Conservation (phyloP, 1,140 invertebrate genomes). For the Drosophila subobscura region DNA sequence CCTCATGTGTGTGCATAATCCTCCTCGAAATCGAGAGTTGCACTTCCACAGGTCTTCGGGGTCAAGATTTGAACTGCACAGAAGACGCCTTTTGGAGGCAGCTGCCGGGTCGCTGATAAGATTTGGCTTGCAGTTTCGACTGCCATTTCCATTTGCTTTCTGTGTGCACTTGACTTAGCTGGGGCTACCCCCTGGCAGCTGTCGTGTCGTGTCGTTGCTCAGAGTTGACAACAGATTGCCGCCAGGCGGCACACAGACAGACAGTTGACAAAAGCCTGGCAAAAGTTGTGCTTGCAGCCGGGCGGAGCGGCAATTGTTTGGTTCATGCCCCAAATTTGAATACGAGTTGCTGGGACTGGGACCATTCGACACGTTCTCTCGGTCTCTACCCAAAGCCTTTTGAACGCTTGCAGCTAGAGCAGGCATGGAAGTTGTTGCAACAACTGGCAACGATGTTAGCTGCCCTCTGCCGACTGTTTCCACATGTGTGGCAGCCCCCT, state of each 20-base stretch:
- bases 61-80: no score
- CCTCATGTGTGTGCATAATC: slow-evolving; percentile 9
- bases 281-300: slow-evolving; percentile 22
- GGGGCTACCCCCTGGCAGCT: slow-evolving; percentile 23
- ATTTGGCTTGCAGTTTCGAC: neutral
- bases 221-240: no score
- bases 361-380: slow-evolving; percentile 58
- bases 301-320: neutral
- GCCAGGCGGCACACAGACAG: slow-evolving; percentile 5
- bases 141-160: slow-evolving; percentile 2
- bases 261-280: slow-evolving; percentile 21
- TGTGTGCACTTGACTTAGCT: slow-evolving; percentile 47
- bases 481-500: no score
- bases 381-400: slow-evolving; percentile 38
- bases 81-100: slow-evolving; percentile 10
- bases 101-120: slow-evolving; percentile 17
- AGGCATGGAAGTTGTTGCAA: slow-evolving; percentile 9
- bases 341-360: slow-evolving; percentile 18
- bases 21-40: no score
- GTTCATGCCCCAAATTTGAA: slow-evolving; percentile 27
- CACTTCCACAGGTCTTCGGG: no score
- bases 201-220: slow-evolving; percentile 23
- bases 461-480: no score
- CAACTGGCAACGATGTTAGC: slow-evolving; percentile 42
- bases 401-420: slow-evolving; percentile 29